Evolutionary conservation across 2,888 invertebrate species (phyloP).

Genomic region (Synergus umbraculus): DNA sequence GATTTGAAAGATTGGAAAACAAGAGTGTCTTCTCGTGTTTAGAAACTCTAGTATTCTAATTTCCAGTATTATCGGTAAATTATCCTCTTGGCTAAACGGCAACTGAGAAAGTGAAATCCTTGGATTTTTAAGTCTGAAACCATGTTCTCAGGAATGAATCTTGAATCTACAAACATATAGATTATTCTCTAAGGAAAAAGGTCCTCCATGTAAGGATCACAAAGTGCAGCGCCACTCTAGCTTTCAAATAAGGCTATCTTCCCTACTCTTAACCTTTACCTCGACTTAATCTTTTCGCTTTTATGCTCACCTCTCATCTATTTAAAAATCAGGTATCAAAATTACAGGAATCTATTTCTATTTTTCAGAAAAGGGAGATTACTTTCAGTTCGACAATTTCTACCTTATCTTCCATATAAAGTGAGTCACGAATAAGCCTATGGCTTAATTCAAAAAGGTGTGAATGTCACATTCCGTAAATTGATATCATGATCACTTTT

Average conservation of each 20-base stretch:
- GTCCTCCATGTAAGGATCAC: constrained; percentile 26
- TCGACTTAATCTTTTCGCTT: constrained; percentile 29
- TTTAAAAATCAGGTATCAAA: constrained; percentile 27
- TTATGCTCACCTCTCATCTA: constrained; percentile 23
- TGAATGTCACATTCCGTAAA: constrained; percentile 13
- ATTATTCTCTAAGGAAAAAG: constrained; percentile 4
- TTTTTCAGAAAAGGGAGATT: constrained; percentile 12
- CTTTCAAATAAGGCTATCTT: constrained; percentile 17
- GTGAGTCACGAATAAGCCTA: constrained; percentile 15
- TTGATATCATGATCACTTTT: constrained; percentile 12
- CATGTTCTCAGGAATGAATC: constrained; percentile 20
- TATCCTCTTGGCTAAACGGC: not conserved
- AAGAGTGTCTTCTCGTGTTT: not conserved
- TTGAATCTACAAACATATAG: constrained; percentile 27
- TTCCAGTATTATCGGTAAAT: not conserved
- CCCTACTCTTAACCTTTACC: constrained; percentile 19
- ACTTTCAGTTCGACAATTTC: constrained; percentile 25
- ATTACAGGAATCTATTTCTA: constrained; percentile 32
- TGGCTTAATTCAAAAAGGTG: constrained; percentile 7
- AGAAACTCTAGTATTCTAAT: constrained; percentile 1
- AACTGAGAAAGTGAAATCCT: constrained; percentile 10
- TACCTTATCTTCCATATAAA: constrained; percentile 14
- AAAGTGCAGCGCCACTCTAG: not conserved
- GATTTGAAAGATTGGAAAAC: not conserved
- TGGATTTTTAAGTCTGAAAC: not conserved